Conservation (phyloP, 2,113 vertebrate species). For the Dicaeum eximium region DNA sequence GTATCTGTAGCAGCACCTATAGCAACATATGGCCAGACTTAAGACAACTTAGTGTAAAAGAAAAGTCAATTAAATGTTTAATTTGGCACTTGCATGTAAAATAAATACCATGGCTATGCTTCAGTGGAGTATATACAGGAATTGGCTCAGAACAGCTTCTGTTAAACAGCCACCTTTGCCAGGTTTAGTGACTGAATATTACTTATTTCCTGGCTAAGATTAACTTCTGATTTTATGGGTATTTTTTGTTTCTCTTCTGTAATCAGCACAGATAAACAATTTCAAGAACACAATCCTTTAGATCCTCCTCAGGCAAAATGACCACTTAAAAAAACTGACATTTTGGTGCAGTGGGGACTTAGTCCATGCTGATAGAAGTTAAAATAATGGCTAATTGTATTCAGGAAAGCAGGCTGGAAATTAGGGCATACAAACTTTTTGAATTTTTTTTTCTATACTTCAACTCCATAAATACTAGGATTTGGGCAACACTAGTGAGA, state of each 20-base stretch:
- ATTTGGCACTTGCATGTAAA: conserved; percentile 30
- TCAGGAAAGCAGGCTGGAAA: conserved; percentile 20
- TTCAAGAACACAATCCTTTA: not conserved
- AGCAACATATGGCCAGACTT: not conserved
- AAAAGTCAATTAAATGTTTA: conserved; percentile 42
- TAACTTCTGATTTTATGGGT: conserved; percentile 20
- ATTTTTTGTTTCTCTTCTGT: conserved; percentile 19
- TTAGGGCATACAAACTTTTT: not conserved
- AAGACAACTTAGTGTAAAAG: conserved; percentile 1
- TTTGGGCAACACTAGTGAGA: not conserved
- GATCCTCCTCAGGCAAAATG: not conserved
- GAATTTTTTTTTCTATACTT: conserved; percentile 25
- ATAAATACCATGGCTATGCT: not conserved
- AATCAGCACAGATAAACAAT: conserved; percentile 35
- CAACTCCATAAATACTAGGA: conserved; percentile 1
- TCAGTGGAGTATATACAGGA: conserved; percentile 4
- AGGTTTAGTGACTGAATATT: conserved; percentile 34
- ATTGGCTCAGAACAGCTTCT: conserved; percentile 17
- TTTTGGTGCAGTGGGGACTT: not conserved
- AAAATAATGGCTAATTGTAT: not conserved
- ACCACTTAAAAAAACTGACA: not conserved
- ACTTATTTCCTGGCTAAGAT: conserved; percentile 33
- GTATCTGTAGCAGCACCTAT: not conserved
- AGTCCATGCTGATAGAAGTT: not conserved
- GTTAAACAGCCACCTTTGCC: conserved; percentile 25